phyloP scores from a whole-genome alignment of 2,797 vertebrate genomes.

The Sus cebifrons region DNA sequence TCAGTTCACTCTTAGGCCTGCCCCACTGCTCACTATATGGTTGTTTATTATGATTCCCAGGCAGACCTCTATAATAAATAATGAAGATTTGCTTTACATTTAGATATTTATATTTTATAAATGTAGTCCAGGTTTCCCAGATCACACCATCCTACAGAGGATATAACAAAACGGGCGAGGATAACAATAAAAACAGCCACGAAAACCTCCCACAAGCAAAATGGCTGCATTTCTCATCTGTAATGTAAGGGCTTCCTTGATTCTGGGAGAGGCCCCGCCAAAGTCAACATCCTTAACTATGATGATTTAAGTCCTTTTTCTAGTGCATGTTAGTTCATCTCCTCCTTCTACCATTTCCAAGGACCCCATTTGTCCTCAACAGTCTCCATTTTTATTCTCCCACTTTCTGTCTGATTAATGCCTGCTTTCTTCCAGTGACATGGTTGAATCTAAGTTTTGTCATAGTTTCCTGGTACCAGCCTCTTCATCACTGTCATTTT shows the following conservation, averaged over 20 bases:
- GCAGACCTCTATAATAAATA: constrained; percentile 72
- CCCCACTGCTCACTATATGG: neutral
- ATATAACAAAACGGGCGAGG: constrained; percentile 30
- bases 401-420: neutral
- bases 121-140: constrained; percentile 68
- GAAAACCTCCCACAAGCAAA: neutral
- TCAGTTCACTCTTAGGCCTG: neutral
- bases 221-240: neutral
- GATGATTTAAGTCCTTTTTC: neutral
- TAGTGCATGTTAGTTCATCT: neutral
- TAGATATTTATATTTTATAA: constrained; percentile 77
- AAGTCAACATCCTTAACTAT: neutral
- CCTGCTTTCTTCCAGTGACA: neutral
- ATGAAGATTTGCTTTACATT: constrained; percentile 66
- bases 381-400: neutral
- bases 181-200: neutral
- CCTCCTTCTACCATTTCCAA: neutral
- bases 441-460: neutral
- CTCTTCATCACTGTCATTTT: neutral
- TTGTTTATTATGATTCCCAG: constrained; percentile 79
- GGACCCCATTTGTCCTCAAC: no score
- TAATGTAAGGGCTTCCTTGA: neutral
- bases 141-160: constrained; percentile 11
- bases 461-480: neutral
- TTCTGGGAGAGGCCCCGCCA: neutral